Evolutionary conservation across 2,888 invertebrate genomes (phyloP).

Genomic region (Sarcophaga subvicina): DNA sequence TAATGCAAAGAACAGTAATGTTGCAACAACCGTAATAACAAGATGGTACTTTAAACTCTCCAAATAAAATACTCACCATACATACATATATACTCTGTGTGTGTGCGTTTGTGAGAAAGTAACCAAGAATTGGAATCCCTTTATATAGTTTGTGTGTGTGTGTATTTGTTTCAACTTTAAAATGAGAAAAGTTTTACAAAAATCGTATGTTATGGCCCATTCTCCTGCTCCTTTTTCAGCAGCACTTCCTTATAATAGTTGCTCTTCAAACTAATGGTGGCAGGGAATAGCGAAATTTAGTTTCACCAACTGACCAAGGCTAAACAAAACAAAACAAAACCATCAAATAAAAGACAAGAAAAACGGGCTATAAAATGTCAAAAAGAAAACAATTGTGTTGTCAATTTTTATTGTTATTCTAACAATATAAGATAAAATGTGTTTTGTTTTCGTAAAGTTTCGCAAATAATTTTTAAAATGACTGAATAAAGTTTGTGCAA

Average conservation of each 20-base stretch:
- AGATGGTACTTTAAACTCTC: too few species aligned
- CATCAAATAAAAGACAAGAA: slow-evolving; percentile 2
- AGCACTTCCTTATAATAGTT: slow-evolving; percentile 19
- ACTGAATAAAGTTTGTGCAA: neutral
- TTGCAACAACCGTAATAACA: slow-evolving; percentile 12
- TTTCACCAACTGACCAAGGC: slow-evolving; percentile 37
- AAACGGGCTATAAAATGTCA: slow-evolving; percentile 31
- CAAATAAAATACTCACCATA: neutral
- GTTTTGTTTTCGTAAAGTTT: neutral
- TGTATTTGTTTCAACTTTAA: slow-evolving; percentile 57
- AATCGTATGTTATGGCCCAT: slow-evolving; percentile 64
- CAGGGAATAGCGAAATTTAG: slow-evolving; percentile 21
- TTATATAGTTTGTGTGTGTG: neutral
- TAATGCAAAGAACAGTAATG: slow-evolving; percentile 23
- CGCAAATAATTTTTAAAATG: neutral
- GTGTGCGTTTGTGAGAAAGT: neutral
- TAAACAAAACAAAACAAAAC: slow-evolving; percentile 20
- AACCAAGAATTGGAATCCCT: too few species aligned
- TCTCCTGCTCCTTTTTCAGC: neutral
- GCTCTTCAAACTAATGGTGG: slow-evolving; percentile 5
- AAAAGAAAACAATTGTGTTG: slow-evolving; percentile 47
- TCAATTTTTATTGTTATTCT: slow-evolving; percentile 49
- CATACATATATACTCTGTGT: slow-evolving; percentile 42
- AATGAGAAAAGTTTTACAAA: slow-evolving; percentile 66
- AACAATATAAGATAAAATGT: slow-evolving; percentile 7